phyloP scores from a whole-genome alignment of 2,113 vertebrate species.

The Arenaria interpres region DNA sequence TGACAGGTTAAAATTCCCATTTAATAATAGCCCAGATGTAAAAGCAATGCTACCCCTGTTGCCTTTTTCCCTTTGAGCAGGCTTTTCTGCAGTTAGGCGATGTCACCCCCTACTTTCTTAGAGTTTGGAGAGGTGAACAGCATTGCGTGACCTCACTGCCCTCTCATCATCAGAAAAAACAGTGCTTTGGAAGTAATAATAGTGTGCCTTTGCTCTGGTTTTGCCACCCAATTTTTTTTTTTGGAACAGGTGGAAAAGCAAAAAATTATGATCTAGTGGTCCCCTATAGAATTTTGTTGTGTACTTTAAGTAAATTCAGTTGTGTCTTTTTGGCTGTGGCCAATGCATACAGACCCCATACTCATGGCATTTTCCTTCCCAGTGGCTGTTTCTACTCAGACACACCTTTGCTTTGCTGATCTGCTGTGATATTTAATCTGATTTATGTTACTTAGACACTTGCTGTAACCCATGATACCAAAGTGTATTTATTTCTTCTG shows the following conservation, averaged over 20 bases:
- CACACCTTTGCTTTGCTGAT: not conserved
- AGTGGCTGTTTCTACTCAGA: not conserved
- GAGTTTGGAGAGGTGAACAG: not conserved
- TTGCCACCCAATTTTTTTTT: not conserved
- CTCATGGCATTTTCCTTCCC: not conserved
- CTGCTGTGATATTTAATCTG: constrained; percentile 44
- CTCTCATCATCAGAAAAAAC: not conserved
- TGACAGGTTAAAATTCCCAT: not conserved
- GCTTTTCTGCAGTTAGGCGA: not conserved
- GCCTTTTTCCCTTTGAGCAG: not conserved
- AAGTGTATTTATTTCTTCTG: constrained; percentile 43
- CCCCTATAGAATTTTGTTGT: not conserved
- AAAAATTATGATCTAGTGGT: not conserved
- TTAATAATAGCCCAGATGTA: not conserved
- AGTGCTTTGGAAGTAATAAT: not conserved
- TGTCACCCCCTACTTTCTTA: not conserved
- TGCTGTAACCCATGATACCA: not conserved
- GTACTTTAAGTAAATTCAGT: not conserved
- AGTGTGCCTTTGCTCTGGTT: not conserved
- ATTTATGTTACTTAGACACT: not conserved
- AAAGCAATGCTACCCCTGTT: not conserved
- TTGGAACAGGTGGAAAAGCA: not conserved
- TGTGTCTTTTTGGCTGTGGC: not conserved
- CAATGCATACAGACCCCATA: not conserved
- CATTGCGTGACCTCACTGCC: not conserved